phyloP scores from a whole-genome alignment of 2,888 invertebrate genomes.

The Caenorhabditis doughertyi region DNA sequence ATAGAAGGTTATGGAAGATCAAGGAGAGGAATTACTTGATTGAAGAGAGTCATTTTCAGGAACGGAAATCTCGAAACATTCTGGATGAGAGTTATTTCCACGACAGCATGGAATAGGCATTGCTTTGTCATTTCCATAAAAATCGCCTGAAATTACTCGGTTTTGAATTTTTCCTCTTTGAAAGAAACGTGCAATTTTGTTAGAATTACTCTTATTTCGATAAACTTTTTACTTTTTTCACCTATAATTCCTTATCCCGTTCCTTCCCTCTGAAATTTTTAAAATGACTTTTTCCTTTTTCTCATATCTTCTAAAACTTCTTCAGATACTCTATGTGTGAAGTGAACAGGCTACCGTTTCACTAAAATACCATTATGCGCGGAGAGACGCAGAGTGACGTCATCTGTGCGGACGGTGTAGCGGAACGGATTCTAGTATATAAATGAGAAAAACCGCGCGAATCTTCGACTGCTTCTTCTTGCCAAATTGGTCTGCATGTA shows the following conservation, averaged over 20 bases:
- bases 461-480: slow-evolving; percentile 57
- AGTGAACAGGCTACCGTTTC: slow-evolving; percentile 65
- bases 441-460: slow-evolving; percentile 26
- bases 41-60: slow-evolving; percentile 86
- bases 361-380: slow-evolving; percentile 20
- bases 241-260: background rate
- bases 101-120: slow-evolving; percentile 83
- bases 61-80: slow-evolving; percentile 78
- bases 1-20: background rate
- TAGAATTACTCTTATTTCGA: no score
- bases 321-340: slow-evolving; percentile 47
- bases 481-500: slow-evolving; percentile 58
- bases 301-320: background rate
- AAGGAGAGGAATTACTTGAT: slow-evolving; percentile 12
- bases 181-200: background rate
- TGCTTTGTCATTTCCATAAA: slow-evolving; percentile 85
- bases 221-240: background rate
- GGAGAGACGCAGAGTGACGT: slow-evolving; percentile 57
- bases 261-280: background rate
- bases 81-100: slow-evolving; percentile 73
- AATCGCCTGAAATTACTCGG: slow-evolving; percentile 65
- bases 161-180: no score
- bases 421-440: slow-evolving; percentile 63
- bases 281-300: slow-evolving; percentile 27
- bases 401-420: slow-evolving; percentile 54